phyloP scores from a whole-genome alignment of 2,888 invertebrate species.

The Endotricha flammealis region DNA sequence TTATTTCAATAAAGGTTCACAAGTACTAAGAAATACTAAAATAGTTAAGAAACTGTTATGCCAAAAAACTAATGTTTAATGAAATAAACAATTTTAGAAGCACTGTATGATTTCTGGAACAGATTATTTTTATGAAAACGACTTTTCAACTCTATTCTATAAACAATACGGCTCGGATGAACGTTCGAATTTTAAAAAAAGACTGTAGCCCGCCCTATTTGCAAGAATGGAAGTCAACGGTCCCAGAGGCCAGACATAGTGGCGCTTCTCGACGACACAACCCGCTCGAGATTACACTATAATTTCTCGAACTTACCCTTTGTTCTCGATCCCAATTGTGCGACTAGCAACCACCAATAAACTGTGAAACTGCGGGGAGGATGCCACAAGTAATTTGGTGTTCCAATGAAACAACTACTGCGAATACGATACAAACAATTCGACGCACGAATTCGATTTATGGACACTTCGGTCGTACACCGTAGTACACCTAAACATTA shows the following conservation, averaged over 20 bases:
- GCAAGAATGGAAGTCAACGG: slow-evolving; percentile 50
- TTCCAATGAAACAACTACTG: slow-evolving; percentile 12
- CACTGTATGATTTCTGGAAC: not conserved
- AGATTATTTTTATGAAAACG: not conserved
- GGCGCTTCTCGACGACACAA: slow-evolving; percentile 49
- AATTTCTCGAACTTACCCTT: slow-evolving; percentile 51
- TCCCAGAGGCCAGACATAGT: slow-evolving; percentile 53
- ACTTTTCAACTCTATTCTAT: not conserved
- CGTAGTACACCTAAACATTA: slow-evolving; percentile 65
- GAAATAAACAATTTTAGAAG: too few species aligned
- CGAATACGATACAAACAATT: slow-evolving; percentile 49
- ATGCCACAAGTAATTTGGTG: slow-evolving; percentile 11
- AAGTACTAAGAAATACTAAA: too few species aligned
- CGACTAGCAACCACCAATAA: slow-evolving; percentile 21
- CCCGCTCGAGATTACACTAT: slow-evolving; percentile 49
- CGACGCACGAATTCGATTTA: slow-evolving; percentile 71
- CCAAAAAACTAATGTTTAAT: too few species aligned
- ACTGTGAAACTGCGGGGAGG: slow-evolving; percentile 11
- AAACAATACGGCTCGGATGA: not conserved
- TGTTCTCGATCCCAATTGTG: slow-evolving; percentile 57
- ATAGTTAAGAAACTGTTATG: too few species aligned
- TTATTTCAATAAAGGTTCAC: too few species aligned
- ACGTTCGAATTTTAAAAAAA: slow-evolving; percentile 9
- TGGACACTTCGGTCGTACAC: slow-evolving; percentile 56
- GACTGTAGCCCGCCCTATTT: slow-evolving; percentile 27